These are phyloP conservation scores for Pimephales promelas DNA, from an alignment of 2,113 vertebrate genomes.

Conservation along the genomic window DNA sequence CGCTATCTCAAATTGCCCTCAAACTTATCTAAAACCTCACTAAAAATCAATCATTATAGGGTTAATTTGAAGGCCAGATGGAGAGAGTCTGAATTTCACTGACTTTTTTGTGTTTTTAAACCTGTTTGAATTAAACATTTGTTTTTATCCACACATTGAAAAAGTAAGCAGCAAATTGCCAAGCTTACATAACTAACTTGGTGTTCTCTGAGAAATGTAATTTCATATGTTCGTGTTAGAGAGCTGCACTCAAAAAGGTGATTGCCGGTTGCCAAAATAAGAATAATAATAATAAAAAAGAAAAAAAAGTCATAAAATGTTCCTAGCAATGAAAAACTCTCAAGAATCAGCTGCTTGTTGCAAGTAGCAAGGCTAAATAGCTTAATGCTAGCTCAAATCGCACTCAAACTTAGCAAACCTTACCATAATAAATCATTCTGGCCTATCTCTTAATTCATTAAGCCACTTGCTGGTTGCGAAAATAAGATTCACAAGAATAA, in stretches of 20 bases:
- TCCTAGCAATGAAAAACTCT: neutral
- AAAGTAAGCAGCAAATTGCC: neutral
- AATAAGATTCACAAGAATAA: neutral
- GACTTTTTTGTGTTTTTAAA: neutral
- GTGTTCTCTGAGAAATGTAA: neutral
- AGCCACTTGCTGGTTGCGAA: neutral
- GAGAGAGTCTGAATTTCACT: neutral
- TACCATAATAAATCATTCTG: neutral
- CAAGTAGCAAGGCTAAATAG: neutral
- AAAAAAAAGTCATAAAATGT: neutral
- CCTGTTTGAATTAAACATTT: neutral
- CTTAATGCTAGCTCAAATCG: neutral
- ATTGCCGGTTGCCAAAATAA: neutral
- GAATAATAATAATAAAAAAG: neutral
- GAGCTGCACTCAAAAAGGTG: neutral
- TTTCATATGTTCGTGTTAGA: conserved; percentile 4
- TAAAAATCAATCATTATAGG: neutral
- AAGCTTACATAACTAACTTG: neutral
- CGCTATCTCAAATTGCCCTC: neutral
- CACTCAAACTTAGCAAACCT: neutral
- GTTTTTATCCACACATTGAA: neutral
- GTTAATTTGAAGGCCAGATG: neutral
- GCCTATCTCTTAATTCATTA: neutral
- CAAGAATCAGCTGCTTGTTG: neutral
- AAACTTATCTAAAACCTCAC: neutral